phyloP scores from a whole-genome alignment of 1,140 invertebrate species.

The Schlechtendalia chinensis region DNA sequence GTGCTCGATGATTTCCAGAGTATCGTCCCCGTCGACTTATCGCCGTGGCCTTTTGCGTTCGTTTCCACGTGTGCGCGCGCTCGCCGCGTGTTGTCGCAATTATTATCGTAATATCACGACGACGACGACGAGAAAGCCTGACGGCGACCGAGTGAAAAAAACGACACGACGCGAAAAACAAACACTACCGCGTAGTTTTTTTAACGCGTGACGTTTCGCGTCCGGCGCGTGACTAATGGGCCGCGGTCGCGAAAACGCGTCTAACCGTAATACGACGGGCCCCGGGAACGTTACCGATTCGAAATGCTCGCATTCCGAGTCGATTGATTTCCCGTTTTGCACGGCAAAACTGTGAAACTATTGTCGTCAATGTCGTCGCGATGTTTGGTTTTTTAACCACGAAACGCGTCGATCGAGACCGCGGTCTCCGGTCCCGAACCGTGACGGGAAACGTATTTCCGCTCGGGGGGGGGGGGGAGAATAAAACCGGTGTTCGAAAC shows the following conservation, averaged over 20 bases:
- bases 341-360: conserved; percentile 1
- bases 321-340: conserved; percentile 22
- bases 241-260: neutral
- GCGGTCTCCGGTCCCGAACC: too few relatives aligned
- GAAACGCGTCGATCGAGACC: too few relatives aligned
- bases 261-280: too few relatives aligned
- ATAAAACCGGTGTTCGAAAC: neutral
- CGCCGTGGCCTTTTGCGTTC: neutral
- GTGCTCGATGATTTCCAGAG: conserved; percentile 27
- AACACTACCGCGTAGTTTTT: neutral
- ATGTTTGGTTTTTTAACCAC: too few relatives aligned
- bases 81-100: neutral
- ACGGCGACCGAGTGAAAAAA: neutral
- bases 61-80: neutral
- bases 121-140: neutral
- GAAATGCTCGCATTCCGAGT: conserved; percentile 12
- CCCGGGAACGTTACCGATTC: conserved; percentile 31
- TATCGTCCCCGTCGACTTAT: neutral
- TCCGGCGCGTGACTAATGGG: conserved; percentile 26
- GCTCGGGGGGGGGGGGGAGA: neutral
- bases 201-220: neutral
- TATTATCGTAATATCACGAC: too few relatives aligned
- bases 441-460: neutral
- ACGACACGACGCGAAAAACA: conserved; percentile 1
- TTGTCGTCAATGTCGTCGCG: too few relatives aligned